Base-by-base conservation (phyloP, 2,888 invertebrate species). In the Drosophila infuscata region DNA sequence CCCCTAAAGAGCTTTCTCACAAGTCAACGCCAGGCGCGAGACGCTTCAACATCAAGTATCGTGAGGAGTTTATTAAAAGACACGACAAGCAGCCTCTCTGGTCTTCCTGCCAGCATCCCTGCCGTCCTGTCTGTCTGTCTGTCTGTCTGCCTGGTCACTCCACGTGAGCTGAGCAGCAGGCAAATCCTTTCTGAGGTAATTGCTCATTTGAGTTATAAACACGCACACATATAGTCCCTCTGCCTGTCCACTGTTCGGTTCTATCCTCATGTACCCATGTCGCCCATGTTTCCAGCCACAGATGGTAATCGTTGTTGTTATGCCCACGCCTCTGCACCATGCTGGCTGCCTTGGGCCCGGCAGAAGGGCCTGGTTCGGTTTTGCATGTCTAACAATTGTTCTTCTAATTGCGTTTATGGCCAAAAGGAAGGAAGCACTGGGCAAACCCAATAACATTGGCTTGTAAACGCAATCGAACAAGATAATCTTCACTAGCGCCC, bases 371-470 rank as follows among this genome's bases (percentile, higher is more conserved):
- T 53, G 74, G 74, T 38, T 36, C 52, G 74, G 78, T 83, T 89
- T 90, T 88, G 86, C 88, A 83, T 88, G 90, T 88, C 90, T 89
- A 89, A 87, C 88, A 89, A 90, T 89, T 90, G 89, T 90, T 89
- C 85, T 89, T 89, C 88, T 89, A 89, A 89, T 89, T 89, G 88
- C 90, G 83, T 80, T 89, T 86, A 90, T 90, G 83, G 84, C 73
- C 79, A 73, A 77, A 74, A 79, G 71, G 72, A 72, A 79, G 81
- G 72, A 72, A 79, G 81, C 71, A 52, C 49, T 56, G 60, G 76
- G 49, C 57, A 62, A 54, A 43, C 36, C 54, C 65, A 62, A 56
- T 54, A 56, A 69, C 70, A 76, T 79, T 88, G 82, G 71, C 89
- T 87, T 89, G 89, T 89, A 82, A 87, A 89, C 81, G 89, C 88